Evolutionary conservation across 2,797 vertebrate genomes (phyloP), one percentile per base, ranked within the genome.

Genomic region (Chiroxiphia lanceolata): DNA sequence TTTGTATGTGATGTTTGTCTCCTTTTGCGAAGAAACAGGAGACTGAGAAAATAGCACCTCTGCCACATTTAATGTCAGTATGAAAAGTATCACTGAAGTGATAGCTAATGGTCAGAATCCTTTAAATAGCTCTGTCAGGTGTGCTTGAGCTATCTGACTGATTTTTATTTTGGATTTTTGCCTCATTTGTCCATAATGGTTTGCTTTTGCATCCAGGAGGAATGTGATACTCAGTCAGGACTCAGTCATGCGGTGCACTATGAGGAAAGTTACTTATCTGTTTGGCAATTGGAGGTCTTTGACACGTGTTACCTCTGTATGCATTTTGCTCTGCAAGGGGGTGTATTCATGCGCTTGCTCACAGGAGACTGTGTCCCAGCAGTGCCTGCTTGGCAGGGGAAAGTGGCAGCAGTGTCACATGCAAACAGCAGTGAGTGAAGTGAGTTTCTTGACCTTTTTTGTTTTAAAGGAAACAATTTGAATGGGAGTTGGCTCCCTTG

Each of bases 111-210:
- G 83, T 84, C 81, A 93, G 93, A 92, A 93, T 94, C 93, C 64
- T 95, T 95, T 94, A 93, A 95, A 95, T 87, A 91, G 87, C 81
- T 89, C 87, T 94, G 87, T 91, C 90, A 93, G 89, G 76, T 12
- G 0, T 86, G 74, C 89, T 91, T 92, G 83, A 95, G 80, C 82
- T 93, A 79, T 65, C 56, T 72, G 80, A 92, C 87, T 94, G 87
- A 59, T 90, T 96, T 95, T 95, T 94, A 95, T 96, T 97, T 93
- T 81, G 78, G 36, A 60, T 94, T 82, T 60, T 96, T 93, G 81
- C 95, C 81, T 95, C 83, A 79, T 89, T 93, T 92, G 69, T 76
- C 78, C 70, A 23, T 82, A 93, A 95, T 38, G 71, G 85, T 87
- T 93, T 90, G 74, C 82, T 85, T 94, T 95, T 94, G 51, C 90